Base-by-base conservation (phyloP, 2,888 invertebrate genomes). In the Eudemis profundana region DNA sequence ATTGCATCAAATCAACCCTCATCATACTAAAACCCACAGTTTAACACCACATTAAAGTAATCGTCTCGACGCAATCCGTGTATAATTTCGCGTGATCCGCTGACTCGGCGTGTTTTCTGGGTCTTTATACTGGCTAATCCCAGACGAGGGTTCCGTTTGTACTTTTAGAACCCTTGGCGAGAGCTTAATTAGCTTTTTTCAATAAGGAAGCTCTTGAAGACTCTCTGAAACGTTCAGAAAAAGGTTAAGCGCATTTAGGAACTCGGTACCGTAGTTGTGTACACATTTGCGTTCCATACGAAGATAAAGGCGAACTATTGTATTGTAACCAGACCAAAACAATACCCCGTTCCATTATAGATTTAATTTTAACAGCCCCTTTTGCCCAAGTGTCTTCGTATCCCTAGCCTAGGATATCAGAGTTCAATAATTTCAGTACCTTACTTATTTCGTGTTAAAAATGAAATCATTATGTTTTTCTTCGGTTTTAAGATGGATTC, bases 101-200 rank as follows among this genome's bases (percentile, higher is more conserved):
- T 61, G 44, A 44, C 61, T 21, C 51, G 12, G 44, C 61, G 50
- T 51, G 33, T 56, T 56, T 29, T 29, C 27, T 40, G 40, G n/a
- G 42, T 42, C 50, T 61, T 44, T 44, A 56, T 27, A 44, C 17
- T n/a, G 40, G 19, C 33, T 56, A 56, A 56, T 56, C 56, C 29
- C 27, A 27, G 17, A 56, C 27, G 42, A 56, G 56, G 56, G 17
- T 40, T 10, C 10, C 42, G 42, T 19, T 14, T 53, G 54, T 42
- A 44, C 42, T 38, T 42, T 42, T 15, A 42, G 54, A 29, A 27
- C 56, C 15, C 29, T 44, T 29, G 15, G 56, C 42, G 27, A 29
- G 29, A 19, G 56, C 56, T 56, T 56, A 56, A 56, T 56, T 56
- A 56, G 56, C 56, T 56, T 27, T 56, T 54, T 56, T 56, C 56